Percentiles rank a stretch among this genome's conserved stretches.
These are phyloP conservation scores for Allacma fusca DNA, from an alignment of 2,888 invertebrate genomes.

Conservation along the genomic window DNA sequence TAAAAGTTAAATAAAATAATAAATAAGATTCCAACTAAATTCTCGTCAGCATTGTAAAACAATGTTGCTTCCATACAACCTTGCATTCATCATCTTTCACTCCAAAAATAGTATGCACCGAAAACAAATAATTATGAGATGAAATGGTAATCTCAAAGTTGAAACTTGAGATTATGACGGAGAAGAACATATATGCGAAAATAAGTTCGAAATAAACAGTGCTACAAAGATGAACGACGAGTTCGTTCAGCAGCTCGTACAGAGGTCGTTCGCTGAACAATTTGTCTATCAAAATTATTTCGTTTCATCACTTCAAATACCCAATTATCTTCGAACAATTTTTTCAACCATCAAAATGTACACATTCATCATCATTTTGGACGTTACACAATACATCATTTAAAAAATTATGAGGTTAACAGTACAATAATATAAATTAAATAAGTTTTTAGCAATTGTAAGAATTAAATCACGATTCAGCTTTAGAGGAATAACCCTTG, in stretches of 20 bases:
- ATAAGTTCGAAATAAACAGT: background rate
- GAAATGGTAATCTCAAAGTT: background rate
- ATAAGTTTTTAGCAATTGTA: background rate
- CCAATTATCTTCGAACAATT: slow-evolving; percentile 1
- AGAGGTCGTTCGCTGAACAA: background rate
- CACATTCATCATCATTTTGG: background rate
- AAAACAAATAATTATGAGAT: too few relatives aligned
- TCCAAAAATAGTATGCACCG: too few relatives aligned
- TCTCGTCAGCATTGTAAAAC: too few relatives aligned
- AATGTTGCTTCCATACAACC: too few relatives aligned
- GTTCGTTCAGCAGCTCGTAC: background rate
- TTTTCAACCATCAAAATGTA: slow-evolving; percentile 3
- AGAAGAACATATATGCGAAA: background rate
- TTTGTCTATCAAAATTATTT: background rate
- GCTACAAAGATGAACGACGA: background rate
- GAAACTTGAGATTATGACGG: background rate
- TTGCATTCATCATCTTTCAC: too few relatives aligned
- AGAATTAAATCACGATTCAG: slow-evolving; percentile 8
- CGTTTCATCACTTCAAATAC: background rate
- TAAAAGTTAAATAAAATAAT: too few relatives aligned
- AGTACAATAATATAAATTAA: background rate
- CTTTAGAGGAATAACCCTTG: background rate
- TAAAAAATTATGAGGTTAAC: background rate
- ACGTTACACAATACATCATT: background rate
- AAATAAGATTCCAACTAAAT: too few relatives aligned